Evolutionary conservation across 1,140 invertebrate genomes (phyloP), one percentile per base, ranked within the genome.

Genomic region (Parasteatoda tepidariorum): DNA sequence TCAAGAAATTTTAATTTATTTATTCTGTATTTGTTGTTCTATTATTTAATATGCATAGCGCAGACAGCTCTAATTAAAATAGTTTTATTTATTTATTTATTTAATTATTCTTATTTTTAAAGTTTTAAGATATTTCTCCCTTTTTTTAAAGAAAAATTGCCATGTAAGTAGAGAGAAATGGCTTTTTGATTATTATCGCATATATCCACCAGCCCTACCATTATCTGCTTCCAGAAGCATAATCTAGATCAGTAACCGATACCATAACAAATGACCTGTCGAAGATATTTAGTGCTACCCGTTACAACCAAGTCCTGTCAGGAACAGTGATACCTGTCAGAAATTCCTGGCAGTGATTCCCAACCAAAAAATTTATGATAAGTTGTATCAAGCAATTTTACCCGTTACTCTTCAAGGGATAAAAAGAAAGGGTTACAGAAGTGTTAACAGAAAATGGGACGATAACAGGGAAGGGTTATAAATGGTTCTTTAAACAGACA

Each of bases 261-360:
- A 9, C 55, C 55, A 34, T 75, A 61, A 75, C 59, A 75, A 75
- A 75, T 75, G 73, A 57, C 24, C 73, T 75, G 73, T 62, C 73
- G 61, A 26, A 13, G 55, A 7, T 75, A 75, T 30, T 75, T 75
- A 75, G 59, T n/a, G 11, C 22, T 75, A n/a, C n/a, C 38, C 59
- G 57, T 41, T 61, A 75, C 73, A 75, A 62, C 55, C 24, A 7
- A 24, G 31, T 55, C 28, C 41, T 75, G 73, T 75, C 73, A 75
- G 73, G 73, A 31, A 75, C 73, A 75, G 73, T 75, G 73, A 75
- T 75, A 75, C 73, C 73, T 62, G 73, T 75, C 73, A 75, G 31
- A 4, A 75, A 33, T 11, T 34, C 26, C 48, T 75, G 73, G 73
- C 73, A 75, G 73, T 75, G 73, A 75, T 75, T 75, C 73, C 73